Percentiles rank a stretch among this genome's conserved stretches.
Conservation (phyloP, 2,888 invertebrate genomes). For the Caenorhabditis macrosperma region DNA sequence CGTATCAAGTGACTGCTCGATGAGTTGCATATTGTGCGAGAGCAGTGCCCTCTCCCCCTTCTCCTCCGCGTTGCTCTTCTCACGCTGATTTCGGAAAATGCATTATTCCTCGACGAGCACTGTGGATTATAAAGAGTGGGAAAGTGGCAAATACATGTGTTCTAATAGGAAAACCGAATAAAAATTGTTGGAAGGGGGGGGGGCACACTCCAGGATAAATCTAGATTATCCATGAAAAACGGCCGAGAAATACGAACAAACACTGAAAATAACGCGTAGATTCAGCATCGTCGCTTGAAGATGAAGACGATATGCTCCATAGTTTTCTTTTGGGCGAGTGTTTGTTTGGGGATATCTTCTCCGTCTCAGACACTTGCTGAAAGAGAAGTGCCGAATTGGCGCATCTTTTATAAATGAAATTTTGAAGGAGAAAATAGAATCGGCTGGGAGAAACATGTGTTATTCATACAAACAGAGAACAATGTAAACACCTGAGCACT, state of each 20-base stretch:
- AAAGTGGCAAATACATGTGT: not conserved
- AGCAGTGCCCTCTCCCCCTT: not conserved
- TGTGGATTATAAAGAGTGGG: not conserved
- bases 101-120: conserved; percentile 1
- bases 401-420: conserved; percentile 58
- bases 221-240: conserved; percentile 6
- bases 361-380: conserved; percentile 30
- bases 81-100: conserved; percentile 48
- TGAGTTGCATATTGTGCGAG: conserved; percentile 50
- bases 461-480: not conserved
- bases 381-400: conserved; percentile 32
- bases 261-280: too few relatives aligned
- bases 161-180: not conserved
- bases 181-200: not conserved
- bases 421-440: conserved; percentile 51
- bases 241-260: too few relatives aligned
- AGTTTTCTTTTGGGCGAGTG: conserved; percentile 5
- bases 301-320: conserved; percentile 1
- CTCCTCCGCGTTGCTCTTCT: not conserved
- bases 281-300: too few relatives aligned
- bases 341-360: conserved; percentile 25
- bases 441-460: conserved; percentile 9
- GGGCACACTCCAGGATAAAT: not conserved
- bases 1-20: conserved; percentile 58
- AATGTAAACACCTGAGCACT: conserved; percentile 19